Conservation (phyloP, 2,888 invertebrate species). For the Xanthorhoe spadicearia region DNA sequence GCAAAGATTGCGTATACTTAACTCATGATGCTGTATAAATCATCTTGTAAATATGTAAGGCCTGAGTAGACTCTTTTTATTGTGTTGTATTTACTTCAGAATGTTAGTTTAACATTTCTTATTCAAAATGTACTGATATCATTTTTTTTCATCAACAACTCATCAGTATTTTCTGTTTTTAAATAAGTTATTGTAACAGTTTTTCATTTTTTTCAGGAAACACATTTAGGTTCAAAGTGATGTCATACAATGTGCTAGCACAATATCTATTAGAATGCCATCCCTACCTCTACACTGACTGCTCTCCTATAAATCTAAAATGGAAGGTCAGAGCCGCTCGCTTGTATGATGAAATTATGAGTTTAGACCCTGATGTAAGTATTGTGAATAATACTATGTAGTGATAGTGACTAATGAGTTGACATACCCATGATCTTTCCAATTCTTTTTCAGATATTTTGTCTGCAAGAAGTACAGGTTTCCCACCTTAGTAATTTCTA, state of each 20-base stretch:
- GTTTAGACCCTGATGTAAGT: constrained; percentile 80
- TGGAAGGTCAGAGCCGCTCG: constrained; percentile 88
- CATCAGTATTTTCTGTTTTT: no score
- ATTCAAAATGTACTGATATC: no score
- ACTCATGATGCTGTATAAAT: no score
- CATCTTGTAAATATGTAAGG: no score
- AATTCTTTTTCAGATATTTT: constrained; percentile 87
- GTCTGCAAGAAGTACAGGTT: constrained; percentile 95
- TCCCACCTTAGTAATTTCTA: constrained; percentile 88
- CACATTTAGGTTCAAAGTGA: constrained; percentile 86
- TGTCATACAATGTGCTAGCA: constrained; percentile 95
- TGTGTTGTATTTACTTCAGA: no score
- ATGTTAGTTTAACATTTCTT: no score
- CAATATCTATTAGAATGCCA: constrained; percentile 92
- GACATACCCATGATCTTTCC: not conserved
- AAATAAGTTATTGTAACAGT: no score
- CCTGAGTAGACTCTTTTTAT: no score
- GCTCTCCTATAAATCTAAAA: constrained; percentile 83
- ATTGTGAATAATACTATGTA: not conserved
- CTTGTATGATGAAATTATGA: constrained; percentile 76
- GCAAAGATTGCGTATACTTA: no score
- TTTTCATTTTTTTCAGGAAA: constrained; percentile 55
- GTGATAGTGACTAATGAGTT: not conserved
- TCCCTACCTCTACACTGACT: constrained; percentile 88
- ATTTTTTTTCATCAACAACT: no score